These are phyloP conservation scores for Thymelicus acteon DNA, from an alignment of 2,888 invertebrate species.

Conservation along the genomic window DNA sequence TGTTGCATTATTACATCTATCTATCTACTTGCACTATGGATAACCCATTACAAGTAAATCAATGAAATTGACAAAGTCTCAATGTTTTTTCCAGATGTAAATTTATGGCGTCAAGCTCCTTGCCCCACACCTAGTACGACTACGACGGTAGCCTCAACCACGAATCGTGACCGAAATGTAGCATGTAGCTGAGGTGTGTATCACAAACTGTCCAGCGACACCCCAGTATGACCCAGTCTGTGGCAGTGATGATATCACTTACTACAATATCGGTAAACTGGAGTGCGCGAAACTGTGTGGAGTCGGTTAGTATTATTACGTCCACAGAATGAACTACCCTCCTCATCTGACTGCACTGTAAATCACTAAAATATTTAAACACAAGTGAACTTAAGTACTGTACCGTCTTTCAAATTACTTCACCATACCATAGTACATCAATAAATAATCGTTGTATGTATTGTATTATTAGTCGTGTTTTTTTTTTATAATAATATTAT, in stretches of 20 bases:
- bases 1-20: too few species aligned
- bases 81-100: constrained; percentile 17
- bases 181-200: constrained; percentile 3
- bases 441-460: too few species aligned
- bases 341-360: too few species aligned
- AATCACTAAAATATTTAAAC: too few species aligned
- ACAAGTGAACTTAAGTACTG: too few species aligned
- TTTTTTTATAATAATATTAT: too few species aligned
- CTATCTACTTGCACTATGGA: too few species aligned
- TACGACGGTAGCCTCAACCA: background rate
- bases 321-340: background rate
- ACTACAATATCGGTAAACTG: constrained; percentile 58
- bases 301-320: constrained; percentile 50
- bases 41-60: too few species aligned
- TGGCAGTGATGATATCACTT: constrained; percentile 60
- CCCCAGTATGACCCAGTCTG: constrained; percentile 68
- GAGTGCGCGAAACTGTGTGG: constrained; percentile 64
- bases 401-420: too few species aligned
- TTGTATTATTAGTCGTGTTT: too few species aligned
- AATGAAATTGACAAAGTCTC: background rate
- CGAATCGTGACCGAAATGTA: background rate
- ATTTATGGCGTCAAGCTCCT: constrained; percentile 18
- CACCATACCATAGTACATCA: too few species aligned
- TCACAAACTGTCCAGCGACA: constrained; percentile 53
- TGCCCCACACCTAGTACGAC: constrained; percentile 1